Evolutionary conservation across 2,888 invertebrate genomes (phyloP).

Genomic region (Hoplodrina ambigua): DNA sequence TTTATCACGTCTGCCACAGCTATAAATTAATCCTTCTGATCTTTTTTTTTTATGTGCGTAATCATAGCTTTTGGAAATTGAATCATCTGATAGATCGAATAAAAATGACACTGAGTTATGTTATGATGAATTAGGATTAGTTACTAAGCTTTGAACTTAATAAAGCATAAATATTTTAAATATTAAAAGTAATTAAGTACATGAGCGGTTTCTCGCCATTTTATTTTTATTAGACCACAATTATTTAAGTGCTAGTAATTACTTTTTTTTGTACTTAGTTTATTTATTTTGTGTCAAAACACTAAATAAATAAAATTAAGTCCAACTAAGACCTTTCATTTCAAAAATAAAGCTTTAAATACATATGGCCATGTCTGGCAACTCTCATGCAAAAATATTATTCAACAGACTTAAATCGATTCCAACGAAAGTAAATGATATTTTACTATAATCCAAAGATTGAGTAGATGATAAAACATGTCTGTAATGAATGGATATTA

Average conservation of each 20-base stretch:
- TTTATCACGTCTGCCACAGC: conserved; percentile 65
- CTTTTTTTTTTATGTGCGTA: conserved; percentile 33
- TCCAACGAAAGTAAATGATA: not conserved
- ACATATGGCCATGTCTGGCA: not conserved
- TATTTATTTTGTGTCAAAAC: no score
- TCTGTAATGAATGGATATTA: conserved; percentile 10
- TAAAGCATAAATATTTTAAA: no score
- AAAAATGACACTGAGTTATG: conserved; percentile 15
- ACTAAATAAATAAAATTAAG: not conserved
- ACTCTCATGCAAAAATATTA: not conserved
- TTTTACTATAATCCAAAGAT: not conserved
- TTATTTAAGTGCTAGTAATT: not conserved
- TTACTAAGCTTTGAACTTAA: not conserved
- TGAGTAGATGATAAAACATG: not conserved
- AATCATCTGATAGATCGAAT: conserved; percentile 29
- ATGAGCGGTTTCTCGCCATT: not conserved
- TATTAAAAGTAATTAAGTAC: not conserved
- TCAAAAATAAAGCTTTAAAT: not conserved
- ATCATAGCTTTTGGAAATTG: conserved; percentile 34
- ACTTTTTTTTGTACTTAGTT: no score
- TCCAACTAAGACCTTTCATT: not conserved
- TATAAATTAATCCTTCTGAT: conserved; percentile 52
- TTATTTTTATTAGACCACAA: not conserved
- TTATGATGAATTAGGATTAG: conserved; percentile 26
- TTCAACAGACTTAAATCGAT: not conserved